Evolutionary conservation across 2,888 invertebrate species (phyloP).

Genomic region (Coenonympha arcania): DNA sequence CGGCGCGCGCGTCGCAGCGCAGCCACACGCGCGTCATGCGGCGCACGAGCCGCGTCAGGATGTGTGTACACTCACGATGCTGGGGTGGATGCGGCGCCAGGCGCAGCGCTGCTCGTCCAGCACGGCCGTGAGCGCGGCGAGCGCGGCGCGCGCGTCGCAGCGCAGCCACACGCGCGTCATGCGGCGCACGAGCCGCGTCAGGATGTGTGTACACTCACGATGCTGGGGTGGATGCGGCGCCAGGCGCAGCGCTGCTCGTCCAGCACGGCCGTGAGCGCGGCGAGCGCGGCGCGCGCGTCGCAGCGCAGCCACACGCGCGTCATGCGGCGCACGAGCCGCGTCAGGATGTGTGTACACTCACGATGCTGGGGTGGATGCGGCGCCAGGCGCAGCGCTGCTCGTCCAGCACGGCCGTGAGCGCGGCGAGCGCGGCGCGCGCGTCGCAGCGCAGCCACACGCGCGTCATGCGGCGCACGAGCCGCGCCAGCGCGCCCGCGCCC

Average conservation of each 20-base stretch:
- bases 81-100: constrained; percentile 54
- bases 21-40: constrained; percentile 96
- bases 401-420: constrained; percentile 77
- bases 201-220: too few relatives aligned
- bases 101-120: constrained; percentile 65
- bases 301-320: constrained; percentile 65
- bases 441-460: constrained; percentile 87
- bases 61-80: too few relatives aligned
- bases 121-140: constrained; percentile 76
- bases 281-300: constrained; percentile 53
- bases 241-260: too few relatives aligned
- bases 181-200: constrained; percentile 87
- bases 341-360: too few relatives aligned
- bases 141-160: constrained; percentile 78
- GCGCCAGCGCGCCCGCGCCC: constrained; percentile 80
- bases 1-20: constrained; percentile 77
- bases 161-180: constrained; percentile 95
- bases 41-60: constrained; percentile 86
- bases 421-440: constrained; percentile 78
- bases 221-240: too few relatives aligned
- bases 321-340: constrained; percentile 51
- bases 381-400: constrained; percentile 57
- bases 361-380: constrained; percentile 37
- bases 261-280: too few relatives aligned
- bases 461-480: constrained; percentile 92